A percentile compares a stretch with the other conserved stretches of the same genome.
phyloP scores from a whole-genome alignment of 2,888 invertebrate species.

The Andrena trimmerana region DNA sequence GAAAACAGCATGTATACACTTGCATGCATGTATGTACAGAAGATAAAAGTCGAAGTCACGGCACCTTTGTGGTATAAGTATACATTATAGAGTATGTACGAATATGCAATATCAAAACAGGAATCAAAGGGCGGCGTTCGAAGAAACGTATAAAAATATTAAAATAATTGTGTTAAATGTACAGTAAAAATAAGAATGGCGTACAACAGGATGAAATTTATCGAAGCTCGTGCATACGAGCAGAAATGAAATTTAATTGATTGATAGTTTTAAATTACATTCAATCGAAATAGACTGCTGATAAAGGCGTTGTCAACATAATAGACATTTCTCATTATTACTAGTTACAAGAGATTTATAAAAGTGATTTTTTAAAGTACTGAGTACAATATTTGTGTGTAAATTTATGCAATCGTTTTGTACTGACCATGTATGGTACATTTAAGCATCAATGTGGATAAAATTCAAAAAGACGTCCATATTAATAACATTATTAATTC shows the following conservation, averaged over 20 bases:
- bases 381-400: conserved; percentile 1
- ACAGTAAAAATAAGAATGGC: conserved; percentile 63
- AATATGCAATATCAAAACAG: conserved; percentile 61
- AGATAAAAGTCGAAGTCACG: conserved; percentile 22
- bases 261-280: conserved; percentile 34
- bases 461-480: conserved; percentile 40
- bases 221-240: conserved; percentile 40
- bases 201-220: conserved; percentile 54
- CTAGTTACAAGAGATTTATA: conserved; percentile 15
- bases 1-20: conserved; percentile 9
- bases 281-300: conserved; percentile 58
- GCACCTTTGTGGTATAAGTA: conserved; percentile 5
- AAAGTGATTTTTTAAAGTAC: conserved; percentile 22
- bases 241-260: conserved; percentile 44
- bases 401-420: neutral
- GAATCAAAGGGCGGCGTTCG: conserved; percentile 42
- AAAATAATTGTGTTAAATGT: conserved; percentile 44
- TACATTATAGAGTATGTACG: conserved; percentile 48
- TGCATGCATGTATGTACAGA: neutral
- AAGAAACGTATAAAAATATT: conserved; percentile 35
- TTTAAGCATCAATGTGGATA: conserved; percentile 58
- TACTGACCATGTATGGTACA: conserved; percentile 15
- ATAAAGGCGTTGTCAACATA: conserved; percentile 67
- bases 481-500: conserved; percentile 50
- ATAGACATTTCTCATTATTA: conserved; percentile 28